Evolutionary conservation across 1,140 invertebrate species (phyloP).

Genomic region (Chrysopa pallens): DNA sequence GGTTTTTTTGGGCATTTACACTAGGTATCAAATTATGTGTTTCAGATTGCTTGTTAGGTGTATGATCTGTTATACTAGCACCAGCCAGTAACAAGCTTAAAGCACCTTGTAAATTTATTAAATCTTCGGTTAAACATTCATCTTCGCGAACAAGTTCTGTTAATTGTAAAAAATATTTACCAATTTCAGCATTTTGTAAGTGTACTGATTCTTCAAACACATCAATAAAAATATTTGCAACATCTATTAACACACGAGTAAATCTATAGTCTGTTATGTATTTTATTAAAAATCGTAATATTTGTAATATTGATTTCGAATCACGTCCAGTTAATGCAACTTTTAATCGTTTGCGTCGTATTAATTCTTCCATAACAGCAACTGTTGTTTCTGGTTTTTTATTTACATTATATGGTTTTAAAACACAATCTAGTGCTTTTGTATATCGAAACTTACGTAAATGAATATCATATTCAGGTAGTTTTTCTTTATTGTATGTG

Average conservation of each 20-base stretch:
- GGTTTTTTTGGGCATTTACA: slow-evolving; percentile 34
- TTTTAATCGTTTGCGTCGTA: slow-evolving; percentile 50
- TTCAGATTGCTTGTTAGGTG: slow-evolving; percentile 13
- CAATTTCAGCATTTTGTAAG: slow-evolving; percentile 31
- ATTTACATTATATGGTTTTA: slow-evolving; percentile 36
- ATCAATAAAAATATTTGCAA: slow-evolving; percentile 53
- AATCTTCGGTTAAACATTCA: slow-evolving; percentile 36
- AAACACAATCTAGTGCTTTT: slow-evolving; percentile 57
- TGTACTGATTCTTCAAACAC: slow-evolving; percentile 43
- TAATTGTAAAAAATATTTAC: slow-evolving; percentile 37
- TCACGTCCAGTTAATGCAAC: slow-evolving; percentile 50
- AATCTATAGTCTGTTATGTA: slow-evolving; percentile 59
- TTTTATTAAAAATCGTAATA: slow-evolving; percentile 61
- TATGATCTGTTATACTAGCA: slow-evolving; percentile 20
- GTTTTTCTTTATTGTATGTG: slow-evolving; percentile 24
- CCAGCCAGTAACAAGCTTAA: slow-evolving; percentile 46
- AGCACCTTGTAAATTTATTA: slow-evolving; percentile 46
- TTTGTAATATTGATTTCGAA: slow-evolving; percentile 38
- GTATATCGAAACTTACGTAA: slow-evolving; percentile 67
- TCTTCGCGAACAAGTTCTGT: slow-evolving; percentile 43
- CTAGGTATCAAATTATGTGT: slow-evolving; percentile 30
- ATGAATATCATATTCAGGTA: slow-evolving; percentile 43
- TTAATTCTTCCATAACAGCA: slow-evolving; percentile 66
- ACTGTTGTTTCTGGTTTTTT: slow-evolving; percentile 61
- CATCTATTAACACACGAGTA: slow-evolving; percentile 50